phyloP scores from a whole-genome alignment of 2,113 vertebrate species.

The Tamias sibiricus region DNA sequence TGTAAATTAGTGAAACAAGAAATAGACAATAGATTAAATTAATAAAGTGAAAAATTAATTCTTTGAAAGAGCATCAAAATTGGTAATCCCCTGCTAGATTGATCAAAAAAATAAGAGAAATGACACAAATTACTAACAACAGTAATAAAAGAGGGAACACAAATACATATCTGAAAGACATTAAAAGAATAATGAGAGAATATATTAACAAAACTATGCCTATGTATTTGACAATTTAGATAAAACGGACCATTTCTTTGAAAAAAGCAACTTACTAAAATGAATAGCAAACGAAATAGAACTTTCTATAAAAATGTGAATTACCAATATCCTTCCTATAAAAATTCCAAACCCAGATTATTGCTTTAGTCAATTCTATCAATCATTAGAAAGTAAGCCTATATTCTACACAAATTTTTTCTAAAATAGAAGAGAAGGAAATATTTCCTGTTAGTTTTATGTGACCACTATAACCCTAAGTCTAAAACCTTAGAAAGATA shows the following conservation, averaged over 20 bases:
- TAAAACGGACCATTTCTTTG: background rate
- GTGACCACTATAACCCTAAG: background rate
- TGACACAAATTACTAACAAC: background rate
- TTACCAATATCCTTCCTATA: background rate
- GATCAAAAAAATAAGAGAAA: conserved; percentile 8
- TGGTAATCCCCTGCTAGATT: background rate
- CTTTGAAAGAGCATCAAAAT: background rate
- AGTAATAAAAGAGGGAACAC: background rate
- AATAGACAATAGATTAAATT: background rate
- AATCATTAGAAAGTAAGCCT: background rate
- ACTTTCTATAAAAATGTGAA: background rate
- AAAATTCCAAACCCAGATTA: background rate
- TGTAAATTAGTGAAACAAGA: background rate
- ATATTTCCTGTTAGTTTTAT: background rate
- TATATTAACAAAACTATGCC: background rate
- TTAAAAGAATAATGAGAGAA: background rate
- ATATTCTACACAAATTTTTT: background rate
- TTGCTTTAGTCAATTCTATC: background rate
- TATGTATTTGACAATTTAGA: background rate
- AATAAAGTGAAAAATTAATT: background rate
- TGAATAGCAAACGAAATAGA: background rate
- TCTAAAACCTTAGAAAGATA: background rate
- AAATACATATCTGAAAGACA: background rate
- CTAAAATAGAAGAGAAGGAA: background rate
- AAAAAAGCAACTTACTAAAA: background rate